These are phyloP conservation scores for Mythimna loreyi DNA, from an alignment of 2,888 invertebrate species.

Conservation along the genomic window DNA sequence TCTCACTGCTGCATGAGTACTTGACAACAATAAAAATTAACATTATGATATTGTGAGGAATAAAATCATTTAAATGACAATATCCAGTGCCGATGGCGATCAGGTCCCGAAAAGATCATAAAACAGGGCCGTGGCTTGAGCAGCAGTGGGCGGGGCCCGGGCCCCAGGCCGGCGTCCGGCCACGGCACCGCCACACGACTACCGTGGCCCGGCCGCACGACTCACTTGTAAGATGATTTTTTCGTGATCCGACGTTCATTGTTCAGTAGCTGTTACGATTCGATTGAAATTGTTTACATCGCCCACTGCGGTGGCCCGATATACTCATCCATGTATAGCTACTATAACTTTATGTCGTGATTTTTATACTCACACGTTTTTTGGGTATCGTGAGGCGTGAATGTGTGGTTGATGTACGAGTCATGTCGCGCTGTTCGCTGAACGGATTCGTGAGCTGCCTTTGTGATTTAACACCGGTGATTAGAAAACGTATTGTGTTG, in stretches of 20 bases:
- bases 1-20: background rate
- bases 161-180: conserved; percentile 4
- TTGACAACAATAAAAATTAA: conserved; percentile 27
- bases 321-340: conserved; percentile 41
- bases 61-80: conserved; percentile 55
- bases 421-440: conserved; percentile 1
- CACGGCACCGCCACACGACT: conserved; percentile 79
- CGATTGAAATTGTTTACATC: conserved; percentile 86
- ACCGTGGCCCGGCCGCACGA: conserved; percentile 84
- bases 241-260: conserved; percentile 90
- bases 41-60: conserved; percentile 46
- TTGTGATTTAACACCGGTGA: conserved; percentile 11
- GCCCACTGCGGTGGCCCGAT: conserved; percentile 72
- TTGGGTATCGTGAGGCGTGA: conserved; percentile 32
- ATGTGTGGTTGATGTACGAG: conserved; percentile 2
- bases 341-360: conserved; percentile 49
- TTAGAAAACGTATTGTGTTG: conserved; percentile 1
- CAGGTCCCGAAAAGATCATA: conserved; percentile 61
- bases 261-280: conserved; percentile 88
- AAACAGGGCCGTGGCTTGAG: conserved; percentile 60
- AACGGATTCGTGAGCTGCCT: conserved; percentile 25
- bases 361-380: conserved; percentile 62
- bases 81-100: conserved; percentile 55
- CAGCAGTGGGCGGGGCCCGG: conserved; percentile 50
- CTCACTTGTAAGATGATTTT: conserved; percentile 88